phyloP scores from a whole-genome alignment of 1,140 invertebrate species.

The Leptopilina boulardi region DNA sequence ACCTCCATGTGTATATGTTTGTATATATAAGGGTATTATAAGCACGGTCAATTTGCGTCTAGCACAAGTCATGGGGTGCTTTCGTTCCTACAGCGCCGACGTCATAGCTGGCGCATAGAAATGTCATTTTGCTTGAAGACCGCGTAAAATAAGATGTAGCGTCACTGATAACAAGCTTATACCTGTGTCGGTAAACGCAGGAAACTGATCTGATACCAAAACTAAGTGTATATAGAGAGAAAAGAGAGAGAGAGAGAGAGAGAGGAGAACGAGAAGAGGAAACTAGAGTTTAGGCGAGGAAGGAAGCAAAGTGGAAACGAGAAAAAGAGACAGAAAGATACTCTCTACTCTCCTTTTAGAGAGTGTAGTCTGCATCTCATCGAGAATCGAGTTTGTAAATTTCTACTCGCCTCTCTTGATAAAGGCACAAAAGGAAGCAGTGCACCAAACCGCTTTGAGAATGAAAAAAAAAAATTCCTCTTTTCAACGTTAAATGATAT shows the following conservation, averaged over 20 bases:
- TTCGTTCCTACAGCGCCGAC: constrained; percentile 67
- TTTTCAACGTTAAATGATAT: no score
- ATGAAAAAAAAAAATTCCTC: no score
- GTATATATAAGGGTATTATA: constrained; percentile 41
- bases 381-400: constrained; percentile 64
- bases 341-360: constrained; percentile 11
- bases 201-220: constrained; percentile 38
- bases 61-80: constrained; percentile 70
- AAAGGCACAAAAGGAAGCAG: constrained; percentile 63
- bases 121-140: constrained; percentile 71
- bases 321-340: constrained; percentile 12
- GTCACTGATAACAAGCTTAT: constrained; percentile 72
- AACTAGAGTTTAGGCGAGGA: background rate
- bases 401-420: constrained; percentile 65
- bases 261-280: background rate
- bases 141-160: constrained; percentile 76
- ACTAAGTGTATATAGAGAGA: no score
- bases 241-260: no score
- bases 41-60: constrained; percentile 74
- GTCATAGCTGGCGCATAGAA: constrained; percentile 75
- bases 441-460: background rate
- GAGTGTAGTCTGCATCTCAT: constrained; percentile 38
- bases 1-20: background rate
- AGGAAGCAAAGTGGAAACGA: background rate
- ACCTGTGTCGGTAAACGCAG: constrained; percentile 37